Evolutionary conservation across 2,797 vertebrate species (phyloP).

Genomic region (Ispidina picta): DNA sequence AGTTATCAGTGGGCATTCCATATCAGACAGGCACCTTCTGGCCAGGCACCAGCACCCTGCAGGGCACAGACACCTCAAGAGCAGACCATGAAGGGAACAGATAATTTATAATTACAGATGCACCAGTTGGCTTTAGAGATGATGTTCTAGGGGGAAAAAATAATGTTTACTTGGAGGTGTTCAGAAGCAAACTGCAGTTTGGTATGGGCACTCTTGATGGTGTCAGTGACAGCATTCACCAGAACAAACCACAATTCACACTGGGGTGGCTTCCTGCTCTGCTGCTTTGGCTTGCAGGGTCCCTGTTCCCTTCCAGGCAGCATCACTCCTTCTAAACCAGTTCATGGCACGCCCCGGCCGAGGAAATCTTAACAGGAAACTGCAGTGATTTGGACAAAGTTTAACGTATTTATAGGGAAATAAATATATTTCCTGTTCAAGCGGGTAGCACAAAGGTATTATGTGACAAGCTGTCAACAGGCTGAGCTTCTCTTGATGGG

Average conservation of each 20-base stretch:
- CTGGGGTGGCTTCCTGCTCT: constrained; percentile 1
- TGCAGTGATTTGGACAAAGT: constrained; percentile 12
- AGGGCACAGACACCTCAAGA: background rate
- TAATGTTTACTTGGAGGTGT: background rate
- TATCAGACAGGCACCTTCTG: background rate
- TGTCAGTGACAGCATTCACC: background rate
- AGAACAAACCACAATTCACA: constrained; percentile 17
- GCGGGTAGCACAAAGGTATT: background rate
- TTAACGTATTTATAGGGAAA: constrained; percentile 21
- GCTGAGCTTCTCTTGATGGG: background rate
- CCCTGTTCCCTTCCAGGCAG: constrained; percentile 1
- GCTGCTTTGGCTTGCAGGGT: background rate
- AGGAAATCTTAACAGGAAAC: constrained; percentile 36
- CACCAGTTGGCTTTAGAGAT: constrained; percentile 1
- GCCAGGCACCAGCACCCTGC: background rate
- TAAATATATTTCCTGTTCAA: constrained; percentile 34
- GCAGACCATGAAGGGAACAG: background rate
- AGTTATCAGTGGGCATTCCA: background rate
- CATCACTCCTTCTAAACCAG: background rate
- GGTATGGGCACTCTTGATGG: background rate
- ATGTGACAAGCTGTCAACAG: background rate
- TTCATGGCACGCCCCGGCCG: background rate
- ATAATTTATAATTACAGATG: background rate
- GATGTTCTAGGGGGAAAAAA: background rate
- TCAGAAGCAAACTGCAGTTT: background rate